A percentile compares a stretch with the other conserved stretches of the same genome.
These are phyloP conservation scores for Nymphalis c-album DNA, from an alignment of 2,888 invertebrate species.

Conservation along the genomic window DNA sequence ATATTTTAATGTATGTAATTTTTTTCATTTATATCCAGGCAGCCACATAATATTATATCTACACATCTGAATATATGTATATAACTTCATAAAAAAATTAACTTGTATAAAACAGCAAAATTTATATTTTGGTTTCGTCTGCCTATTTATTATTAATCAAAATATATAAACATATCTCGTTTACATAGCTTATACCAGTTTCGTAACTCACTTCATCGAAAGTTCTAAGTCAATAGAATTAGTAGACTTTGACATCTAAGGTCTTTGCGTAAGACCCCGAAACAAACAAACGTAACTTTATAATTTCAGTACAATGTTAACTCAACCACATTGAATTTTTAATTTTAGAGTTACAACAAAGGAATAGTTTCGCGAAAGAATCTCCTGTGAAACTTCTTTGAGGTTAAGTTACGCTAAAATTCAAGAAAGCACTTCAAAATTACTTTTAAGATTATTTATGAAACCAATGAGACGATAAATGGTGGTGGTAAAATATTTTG, in stretches of 20 bases:
- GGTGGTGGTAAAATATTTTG: not conserved
- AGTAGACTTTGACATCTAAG: not conserved
- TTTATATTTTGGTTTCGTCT: too few species aligned
- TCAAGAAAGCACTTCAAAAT: slow-evolving; percentile 26
- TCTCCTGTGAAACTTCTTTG: slow-evolving; percentile 20
- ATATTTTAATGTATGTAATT: too few species aligned
- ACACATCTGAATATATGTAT: too few species aligned
- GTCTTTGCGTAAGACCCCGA: not conserved
- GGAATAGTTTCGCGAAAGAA: slow-evolving; percentile 22
- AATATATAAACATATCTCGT: too few species aligned
- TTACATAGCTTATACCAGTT: not conserved
- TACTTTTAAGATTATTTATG: slow-evolving; percentile 23
- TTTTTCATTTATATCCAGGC: too few species aligned
- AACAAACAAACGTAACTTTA: not conserved
- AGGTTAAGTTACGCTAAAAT: slow-evolving; percentile 20
- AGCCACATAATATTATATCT: too few species aligned
- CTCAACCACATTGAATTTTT: not conserved
- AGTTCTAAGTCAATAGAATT: not conserved
- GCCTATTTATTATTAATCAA: too few species aligned
- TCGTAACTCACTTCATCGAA: not conserved
- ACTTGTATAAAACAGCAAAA: too few species aligned
- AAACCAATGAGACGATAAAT: not conserved
- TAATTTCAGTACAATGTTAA: not conserved
- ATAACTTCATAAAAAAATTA: too few species aligned
- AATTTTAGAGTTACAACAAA: slow-evolving; percentile 23